Evolutionary conservation across 2,888 invertebrate genomes (phyloP).

Genomic region (Tholera decimalis): DNA sequence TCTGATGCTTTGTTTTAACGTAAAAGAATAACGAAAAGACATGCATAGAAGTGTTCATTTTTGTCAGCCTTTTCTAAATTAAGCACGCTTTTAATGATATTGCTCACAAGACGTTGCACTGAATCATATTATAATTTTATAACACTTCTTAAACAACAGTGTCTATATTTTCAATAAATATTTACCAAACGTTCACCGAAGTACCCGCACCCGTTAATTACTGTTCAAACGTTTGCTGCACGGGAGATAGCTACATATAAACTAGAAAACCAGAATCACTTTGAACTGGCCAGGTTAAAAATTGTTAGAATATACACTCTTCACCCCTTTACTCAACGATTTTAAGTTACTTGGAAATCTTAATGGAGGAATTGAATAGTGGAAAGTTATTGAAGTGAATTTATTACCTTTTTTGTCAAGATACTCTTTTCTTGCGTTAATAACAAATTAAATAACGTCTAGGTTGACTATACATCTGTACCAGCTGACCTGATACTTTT

Average conservation of each 20-base stretch:
- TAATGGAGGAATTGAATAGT: not conserved
- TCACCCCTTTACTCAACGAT: not conserved
- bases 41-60: too few relatives aligned
- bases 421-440: too few relatives aligned
- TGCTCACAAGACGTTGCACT: not conserved
- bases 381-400: too few relatives aligned
- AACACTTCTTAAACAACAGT: slow-evolving; percentile 14
- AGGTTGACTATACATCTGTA: too few relatives aligned
- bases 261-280: slow-evolving; percentile 10
- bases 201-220: slow-evolving; percentile 41
- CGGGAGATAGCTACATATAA: slow-evolving; percentile 15
- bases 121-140: slow-evolving; percentile 3
- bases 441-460: too few relatives aligned
- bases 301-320: not conserved
- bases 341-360: not conserved
- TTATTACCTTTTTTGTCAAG: too few relatives aligned
- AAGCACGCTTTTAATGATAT: not conserved
- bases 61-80: not conserved
- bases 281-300: not conserved
- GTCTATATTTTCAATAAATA: slow-evolving; percentile 26
- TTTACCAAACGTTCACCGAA: slow-evolving; percentile 22
- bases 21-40: too few relatives aligned
- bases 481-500: too few relatives aligned
- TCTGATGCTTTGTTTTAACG: too few relatives aligned
- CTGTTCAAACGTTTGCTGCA: slow-evolving; percentile 33